A percentile compares a stretch with the other conserved stretches of the same genome.
Conservation (phyloP, 2,797 vertebrate species). For the Xiphorhynchus erythropygius region DNA sequence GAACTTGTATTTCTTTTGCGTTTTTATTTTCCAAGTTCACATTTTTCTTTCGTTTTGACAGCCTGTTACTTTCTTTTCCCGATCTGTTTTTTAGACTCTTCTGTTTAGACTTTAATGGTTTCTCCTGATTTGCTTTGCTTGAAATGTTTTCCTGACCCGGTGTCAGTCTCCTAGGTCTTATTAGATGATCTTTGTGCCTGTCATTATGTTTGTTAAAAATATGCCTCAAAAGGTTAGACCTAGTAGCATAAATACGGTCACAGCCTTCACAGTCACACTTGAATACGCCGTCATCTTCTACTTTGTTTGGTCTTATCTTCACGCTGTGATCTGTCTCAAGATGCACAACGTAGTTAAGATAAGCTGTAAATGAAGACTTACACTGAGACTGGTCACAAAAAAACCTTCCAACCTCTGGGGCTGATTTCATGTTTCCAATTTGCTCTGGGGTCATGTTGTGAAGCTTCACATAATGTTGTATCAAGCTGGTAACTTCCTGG, state of each 20-base stretch:
- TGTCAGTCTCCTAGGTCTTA: constrained; percentile 82
- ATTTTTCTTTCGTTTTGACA: constrained; percentile 76
- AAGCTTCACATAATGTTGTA: constrained; percentile 93
- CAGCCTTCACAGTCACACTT: constrained; percentile 93
- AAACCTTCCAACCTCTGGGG: constrained; percentile 84
- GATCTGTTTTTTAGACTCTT: constrained; percentile 76
- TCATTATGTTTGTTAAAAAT: constrained; percentile 95
- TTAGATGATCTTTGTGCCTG: constrained; percentile 87
- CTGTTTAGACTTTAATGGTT: constrained; percentile 74
- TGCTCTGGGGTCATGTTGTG: constrained; percentile 88
- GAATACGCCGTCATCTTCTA: constrained; percentile 84
- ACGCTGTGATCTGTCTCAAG: constrained; percentile 86
- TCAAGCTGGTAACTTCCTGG: constrained; percentile 87
- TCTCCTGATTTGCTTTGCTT: constrained; percentile 82
- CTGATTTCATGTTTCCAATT: constrained; percentile 82
- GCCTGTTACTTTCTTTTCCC: constrained; percentile 83
- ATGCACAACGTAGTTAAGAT: constrained; percentile 88
- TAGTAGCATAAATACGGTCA: constrained; percentile 92
- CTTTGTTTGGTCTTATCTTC: constrained; percentile 72
- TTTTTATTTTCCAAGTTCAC: constrained; percentile 66
- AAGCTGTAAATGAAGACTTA: constrained; percentile 82
- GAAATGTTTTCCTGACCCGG: constrained; percentile 81
- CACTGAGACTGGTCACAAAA: constrained; percentile 90
- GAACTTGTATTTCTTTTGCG: constrained; percentile 80
- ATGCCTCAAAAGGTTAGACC: constrained; percentile 93